A percentile compares a stretch with the other conserved stretches of the same genome.
phyloP scores from a whole-genome alignment of 2,888 invertebrate genomes.

The Ophion ellenae region DNA sequence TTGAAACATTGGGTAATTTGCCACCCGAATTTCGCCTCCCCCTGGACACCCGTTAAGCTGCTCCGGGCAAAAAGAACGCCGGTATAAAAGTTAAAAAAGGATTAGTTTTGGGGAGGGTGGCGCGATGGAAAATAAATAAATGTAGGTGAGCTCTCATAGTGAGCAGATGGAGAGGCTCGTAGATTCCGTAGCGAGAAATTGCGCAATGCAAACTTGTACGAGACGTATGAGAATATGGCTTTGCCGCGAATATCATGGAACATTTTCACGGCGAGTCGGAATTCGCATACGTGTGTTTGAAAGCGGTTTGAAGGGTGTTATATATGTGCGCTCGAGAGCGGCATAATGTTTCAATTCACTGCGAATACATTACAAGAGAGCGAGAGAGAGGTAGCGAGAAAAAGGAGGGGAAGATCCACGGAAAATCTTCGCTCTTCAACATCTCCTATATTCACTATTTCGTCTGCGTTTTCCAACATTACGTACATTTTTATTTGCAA shows the following conservation, averaged over 20 bases:
- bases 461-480: not conserved
- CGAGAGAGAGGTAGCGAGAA: not conserved
- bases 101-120: not conserved
- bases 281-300: conserved; percentile 29
- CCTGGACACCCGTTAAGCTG: not conserved
- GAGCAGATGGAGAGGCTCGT: not conserved
- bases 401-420: not conserved
- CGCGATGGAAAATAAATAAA: conserved; percentile 20
- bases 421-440: conserved; percentile 29
- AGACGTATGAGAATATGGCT: not conserved
- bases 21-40: too few relatives aligned
- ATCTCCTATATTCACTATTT: conserved; percentile 24
- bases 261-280: conserved; percentile 8
- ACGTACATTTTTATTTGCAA: conserved; percentile 17
- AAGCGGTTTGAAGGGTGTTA: conserved; percentile 34
- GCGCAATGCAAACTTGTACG: not conserved
- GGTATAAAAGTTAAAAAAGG: not conserved
- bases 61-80: not conserved
- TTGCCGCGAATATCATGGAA: conserved; percentile 6
- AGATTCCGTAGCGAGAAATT: conserved; percentile 4
- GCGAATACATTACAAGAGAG: conserved; percentile 34
- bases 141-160: not conserved
- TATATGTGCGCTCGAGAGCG: conserved; percentile 19
- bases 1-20: not conserved
- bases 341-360: conserved; percentile 53